These are phyloP conservation scores for Megalops cyprinoides DNA, from an alignment of 2,797 vertebrate species.

Conservation along the genomic window DNA sequence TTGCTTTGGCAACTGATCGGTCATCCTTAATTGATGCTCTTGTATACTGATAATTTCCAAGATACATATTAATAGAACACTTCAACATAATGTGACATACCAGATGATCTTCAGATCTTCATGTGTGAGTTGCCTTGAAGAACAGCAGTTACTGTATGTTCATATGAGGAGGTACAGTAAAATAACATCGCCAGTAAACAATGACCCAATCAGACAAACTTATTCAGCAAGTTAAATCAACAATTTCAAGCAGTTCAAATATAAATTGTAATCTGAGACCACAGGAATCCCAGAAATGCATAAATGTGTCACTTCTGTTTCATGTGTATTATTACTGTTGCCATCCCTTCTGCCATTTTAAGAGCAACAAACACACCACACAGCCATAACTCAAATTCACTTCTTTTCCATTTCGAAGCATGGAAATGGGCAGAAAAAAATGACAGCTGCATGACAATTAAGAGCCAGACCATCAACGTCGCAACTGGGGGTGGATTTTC, in stretches of 20 bases:
- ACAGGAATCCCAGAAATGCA: background rate
- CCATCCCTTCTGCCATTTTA: background rate
- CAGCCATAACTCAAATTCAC: slow-evolving; percentile 42
- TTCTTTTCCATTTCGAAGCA: slow-evolving; percentile 22
- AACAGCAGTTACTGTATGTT: background rate
- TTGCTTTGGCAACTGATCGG: background rate
- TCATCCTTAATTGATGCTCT: background rate
- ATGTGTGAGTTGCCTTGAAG: background rate
- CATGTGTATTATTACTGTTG: background rate
- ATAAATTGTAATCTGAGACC: background rate
- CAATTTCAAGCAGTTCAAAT: background rate
- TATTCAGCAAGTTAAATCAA: too few species aligned
- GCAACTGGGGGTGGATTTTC: slow-evolving; percentile 47
- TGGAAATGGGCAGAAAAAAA: slow-evolving; percentile 47
- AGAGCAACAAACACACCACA: slow-evolving; percentile 38
- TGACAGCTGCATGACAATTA: slow-evolving; percentile 61
- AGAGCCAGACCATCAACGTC: slow-evolving; percentile 49
- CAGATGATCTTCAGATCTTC: too few species aligned
- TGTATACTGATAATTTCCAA: background rate
- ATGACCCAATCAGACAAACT: background rate
- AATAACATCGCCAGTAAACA: too few species aligned
- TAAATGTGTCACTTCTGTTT: background rate
- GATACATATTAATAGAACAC: background rate
- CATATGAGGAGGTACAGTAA: background rate
- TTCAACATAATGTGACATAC: too few species aligned